Evolutionary conservation across 2,797 vertebrate genomes (phyloP).

Genomic region (Hypotaenidia okinawae): DNA sequence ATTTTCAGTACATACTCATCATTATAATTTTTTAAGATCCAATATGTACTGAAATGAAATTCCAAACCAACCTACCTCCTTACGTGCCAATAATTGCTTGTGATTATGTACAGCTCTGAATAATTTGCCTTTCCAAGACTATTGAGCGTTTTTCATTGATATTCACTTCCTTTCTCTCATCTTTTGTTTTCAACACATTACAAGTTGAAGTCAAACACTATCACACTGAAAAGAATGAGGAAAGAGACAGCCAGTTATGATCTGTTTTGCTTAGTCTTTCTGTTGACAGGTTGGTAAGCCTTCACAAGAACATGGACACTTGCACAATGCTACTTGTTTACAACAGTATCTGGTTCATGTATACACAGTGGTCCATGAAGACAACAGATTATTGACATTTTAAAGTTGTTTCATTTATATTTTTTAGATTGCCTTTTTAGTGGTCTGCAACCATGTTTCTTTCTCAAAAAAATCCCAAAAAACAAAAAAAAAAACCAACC

Average conservation of each 20-base stretch:
- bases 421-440: not conserved
- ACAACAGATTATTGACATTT: not conserved
- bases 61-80: not conserved
- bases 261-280: not conserved
- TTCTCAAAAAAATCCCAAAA: not conserved
- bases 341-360: rapidly evolving
- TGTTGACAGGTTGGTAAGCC: not conserved
- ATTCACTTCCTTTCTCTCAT: not conserved
- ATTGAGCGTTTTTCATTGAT: not conserved
- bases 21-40: not conserved
- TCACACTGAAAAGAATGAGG: not conserved
- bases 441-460: not conserved
- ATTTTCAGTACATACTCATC: not conserved
- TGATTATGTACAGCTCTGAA: not conserved
- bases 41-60: not conserved
- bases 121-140: not conserved
- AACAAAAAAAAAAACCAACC: too few species aligned
- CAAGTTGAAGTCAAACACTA: not conserved
- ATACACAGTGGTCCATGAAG: not conserved
- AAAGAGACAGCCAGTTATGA: not conserved
- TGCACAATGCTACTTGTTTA: not conserved
- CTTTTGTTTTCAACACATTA: not conserved
- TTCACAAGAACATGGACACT: not conserved
- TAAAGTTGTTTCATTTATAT: not conserved
- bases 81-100: not conserved